Percentiles rank a stretch among this genome's conserved stretches.
These are phyloP conservation scores for Cephus cinctus DNA, from an alignment of 1,140 invertebrate species.

Conservation along the genomic window DNA sequence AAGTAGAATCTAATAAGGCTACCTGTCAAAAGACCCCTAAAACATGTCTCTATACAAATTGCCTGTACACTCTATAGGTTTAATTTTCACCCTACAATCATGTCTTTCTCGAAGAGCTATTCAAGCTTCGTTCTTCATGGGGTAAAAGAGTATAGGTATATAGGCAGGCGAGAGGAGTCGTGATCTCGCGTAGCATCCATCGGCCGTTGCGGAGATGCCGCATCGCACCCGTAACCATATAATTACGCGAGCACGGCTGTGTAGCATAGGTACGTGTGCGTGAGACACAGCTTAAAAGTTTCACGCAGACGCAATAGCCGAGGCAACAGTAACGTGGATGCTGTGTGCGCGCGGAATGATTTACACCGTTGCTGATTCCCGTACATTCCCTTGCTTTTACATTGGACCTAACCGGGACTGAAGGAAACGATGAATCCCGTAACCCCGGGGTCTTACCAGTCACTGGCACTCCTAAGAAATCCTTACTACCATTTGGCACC, in stretches of 20 bases:
- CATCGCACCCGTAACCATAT: constrained; percentile 29
- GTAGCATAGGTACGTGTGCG: constrained; percentile 11
- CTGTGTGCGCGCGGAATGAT: constrained; percentile 17
- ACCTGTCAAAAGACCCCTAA: no score
- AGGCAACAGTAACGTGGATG: neutral
- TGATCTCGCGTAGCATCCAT: neutral
- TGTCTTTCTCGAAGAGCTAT: constrained; percentile 5
- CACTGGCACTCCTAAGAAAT: neutral
- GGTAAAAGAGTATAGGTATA: constrained; percentile 16
- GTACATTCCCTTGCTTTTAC: constrained; percentile 6
- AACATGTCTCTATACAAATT: no score
- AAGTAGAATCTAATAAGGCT: no score
- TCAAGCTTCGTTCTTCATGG: constrained; percentile 17
- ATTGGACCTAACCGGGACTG: neutral
- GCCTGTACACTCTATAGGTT: no score
- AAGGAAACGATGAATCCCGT: no score
- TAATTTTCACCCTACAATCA: no score
- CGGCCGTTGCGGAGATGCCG: constrained; percentile 10
- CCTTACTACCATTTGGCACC: no score
- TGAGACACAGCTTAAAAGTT: constrained; percentile 1
- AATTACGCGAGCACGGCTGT: constrained; percentile 24
- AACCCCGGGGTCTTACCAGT: neutral
- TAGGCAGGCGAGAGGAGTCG: no score
- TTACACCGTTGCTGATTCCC: constrained; percentile 24
- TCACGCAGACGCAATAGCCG: neutral